Base-by-base conservation (phyloP, 2,888 invertebrate genomes). In the Acanthosepion lycidas region DNA sequence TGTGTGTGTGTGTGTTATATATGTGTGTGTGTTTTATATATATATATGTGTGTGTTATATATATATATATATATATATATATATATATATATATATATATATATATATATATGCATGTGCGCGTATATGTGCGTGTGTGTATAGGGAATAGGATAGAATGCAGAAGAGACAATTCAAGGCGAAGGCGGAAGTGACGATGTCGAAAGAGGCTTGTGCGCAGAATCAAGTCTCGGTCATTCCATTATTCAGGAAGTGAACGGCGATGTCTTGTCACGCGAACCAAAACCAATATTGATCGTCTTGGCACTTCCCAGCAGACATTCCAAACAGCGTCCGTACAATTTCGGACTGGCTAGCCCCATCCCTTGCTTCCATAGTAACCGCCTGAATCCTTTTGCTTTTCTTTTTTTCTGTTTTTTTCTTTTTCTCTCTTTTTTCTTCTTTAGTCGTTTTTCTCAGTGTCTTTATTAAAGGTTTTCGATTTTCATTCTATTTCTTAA, bases 201-300 rank as follows among this genome's bases (percentile, higher is more conserved):
- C 78, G 78, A 33, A 78, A 78, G 78, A 78, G 78, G 78, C 78
- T 33, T 78, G 78, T 33, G 78, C 78, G 78, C n/a, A 78, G 78
- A 78, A 78, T 33, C 78, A 33, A 78, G 78, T 78, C 78, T 78
- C 78, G 78, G 78, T 78, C 78, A 78, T 78, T 78, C 78, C 78
- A 78, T 78, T 78, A 78, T 78, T 78, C 78, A n/a, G 78, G 78
- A 78, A n/a, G 78, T 33, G 78, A 78, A 78, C 78, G 78, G 78
- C 78, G n/a, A 78, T 78, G 78, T 33, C 78, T 78, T 78, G 78
- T 78, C 78, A 78, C 78, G 78, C 78, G 78, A 78, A 78, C 78
- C 78, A 78, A 78, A 78, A 78, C 78, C 78, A 78, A 78, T 78
- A 78, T 78, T 78, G 78, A 78, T 78, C 78, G 78, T 78, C 78